Conservation (phyloP, 23 tunicate genomes). For the Botrylloides violaceus region DNA sequence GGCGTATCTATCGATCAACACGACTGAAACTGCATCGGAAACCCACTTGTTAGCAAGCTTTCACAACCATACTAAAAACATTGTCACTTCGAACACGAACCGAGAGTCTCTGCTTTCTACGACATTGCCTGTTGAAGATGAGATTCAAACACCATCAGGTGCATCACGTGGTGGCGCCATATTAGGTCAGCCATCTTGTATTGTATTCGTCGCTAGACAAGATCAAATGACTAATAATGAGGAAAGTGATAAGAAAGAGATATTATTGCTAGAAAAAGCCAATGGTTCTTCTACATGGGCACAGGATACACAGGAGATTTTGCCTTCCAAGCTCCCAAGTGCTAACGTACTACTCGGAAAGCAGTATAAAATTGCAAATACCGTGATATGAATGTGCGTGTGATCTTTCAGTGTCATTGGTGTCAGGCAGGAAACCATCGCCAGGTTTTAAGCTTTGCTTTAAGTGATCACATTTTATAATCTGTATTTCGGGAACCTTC, state of each 20-base stretch:
- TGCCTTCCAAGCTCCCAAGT: slow-evolving; percentile 40
- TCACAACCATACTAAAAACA: not conserved
- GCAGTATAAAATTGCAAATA: slow-evolving; percentile 26
- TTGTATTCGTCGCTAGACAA: slow-evolving; percentile 10
- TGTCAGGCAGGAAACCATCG: too few relatives aligned
- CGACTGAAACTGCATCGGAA: not conserved
- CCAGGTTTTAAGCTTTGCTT: too few relatives aligned
- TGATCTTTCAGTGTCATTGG: too few relatives aligned
- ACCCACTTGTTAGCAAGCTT: too few relatives aligned
- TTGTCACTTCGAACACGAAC: not conserved
- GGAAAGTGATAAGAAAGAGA: not conserved
- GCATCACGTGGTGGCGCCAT: not conserved
- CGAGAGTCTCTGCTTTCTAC: not conserved
- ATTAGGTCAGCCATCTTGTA: slow-evolving; percentile 6
- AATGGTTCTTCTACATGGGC: not conserved
- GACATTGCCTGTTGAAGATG: not conserved
- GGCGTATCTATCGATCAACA: not conserved
- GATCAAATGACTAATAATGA: not conserved
- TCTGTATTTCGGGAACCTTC: too few relatives aligned
- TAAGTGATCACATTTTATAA: too few relatives aligned
- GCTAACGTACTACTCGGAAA: slow-evolving; percentile 61
- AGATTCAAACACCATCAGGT: not conserved
- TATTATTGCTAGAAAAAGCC: not conserved
- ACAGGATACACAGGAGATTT: not conserved
- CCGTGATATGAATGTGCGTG: slow-evolving; percentile 34